Conservation (phyloP, 23 tunicate species). For the Halocynthia roretzi region DNA sequence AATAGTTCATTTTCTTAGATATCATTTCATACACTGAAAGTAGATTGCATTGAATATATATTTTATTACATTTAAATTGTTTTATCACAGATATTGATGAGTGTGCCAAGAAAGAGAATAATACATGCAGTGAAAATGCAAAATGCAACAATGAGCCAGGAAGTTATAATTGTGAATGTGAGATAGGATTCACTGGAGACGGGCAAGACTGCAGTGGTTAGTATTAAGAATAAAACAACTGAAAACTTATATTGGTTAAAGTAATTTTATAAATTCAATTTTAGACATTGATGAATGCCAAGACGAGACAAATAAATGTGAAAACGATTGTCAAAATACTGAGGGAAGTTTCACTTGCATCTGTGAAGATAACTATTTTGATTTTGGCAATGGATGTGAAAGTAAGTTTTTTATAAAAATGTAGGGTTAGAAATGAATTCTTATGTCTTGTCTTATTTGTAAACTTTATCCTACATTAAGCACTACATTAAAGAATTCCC, state of each 20-base stretch:
- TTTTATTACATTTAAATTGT: not conserved
- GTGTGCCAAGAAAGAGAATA: conserved; percentile 11
- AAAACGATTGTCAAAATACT: conserved; percentile 24
- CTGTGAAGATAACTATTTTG: conserved; percentile 19
- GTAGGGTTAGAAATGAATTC: not conserved
- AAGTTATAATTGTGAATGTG: conserved; percentile 36
- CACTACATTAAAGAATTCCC: not conserved
- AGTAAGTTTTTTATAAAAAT: not conserved
- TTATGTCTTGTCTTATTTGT: not conserved
- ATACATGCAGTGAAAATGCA: conserved; percentile 21
- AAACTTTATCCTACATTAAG: no score
- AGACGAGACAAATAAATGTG: not conserved
- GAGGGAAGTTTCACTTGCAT: conserved; percentile 30
- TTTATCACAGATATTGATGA: conserved; percentile 31
- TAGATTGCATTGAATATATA: not conserved
- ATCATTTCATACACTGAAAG: not conserved
- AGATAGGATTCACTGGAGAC: conserved; percentile 27
- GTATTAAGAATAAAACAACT: not conserved
- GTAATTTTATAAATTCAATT: not conserved
- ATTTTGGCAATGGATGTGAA: conserved; percentile 18
- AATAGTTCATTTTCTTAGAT: not conserved
- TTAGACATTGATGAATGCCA: conserved; percentile 20
- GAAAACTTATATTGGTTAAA: not conserved
- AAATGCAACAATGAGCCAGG: conserved; percentile 29
- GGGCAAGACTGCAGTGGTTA: conserved; percentile 39